These are phyloP conservation scores for Enteromius anoplus DNA, from an alignment of 2,797 vertebrate genomes.

Conservation along the genomic window DNA sequence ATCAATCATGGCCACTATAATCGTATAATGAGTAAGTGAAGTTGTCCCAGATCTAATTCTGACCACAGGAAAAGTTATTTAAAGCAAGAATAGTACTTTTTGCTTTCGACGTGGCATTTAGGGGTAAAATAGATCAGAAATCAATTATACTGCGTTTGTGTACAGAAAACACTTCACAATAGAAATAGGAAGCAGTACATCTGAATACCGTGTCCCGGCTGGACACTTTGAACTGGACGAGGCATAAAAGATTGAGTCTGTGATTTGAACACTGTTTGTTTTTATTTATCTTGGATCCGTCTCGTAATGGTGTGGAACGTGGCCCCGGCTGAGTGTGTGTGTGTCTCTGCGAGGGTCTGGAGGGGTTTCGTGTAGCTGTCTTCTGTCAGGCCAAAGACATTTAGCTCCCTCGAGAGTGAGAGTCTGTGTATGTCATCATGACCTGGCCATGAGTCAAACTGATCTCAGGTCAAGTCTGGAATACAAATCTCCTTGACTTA, in stretches of 20 bases:
- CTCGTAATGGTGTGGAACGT: slow-evolving; percentile 13
- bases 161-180: background rate
- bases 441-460: slow-evolving; percentile 57
- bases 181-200: too few relatives aligned
- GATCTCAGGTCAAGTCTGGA: slow-evolving; percentile 70
- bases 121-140: background rate
- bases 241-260: slow-evolving; percentile 22
- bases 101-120: background rate
- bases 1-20: too few relatives aligned
- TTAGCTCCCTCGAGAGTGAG: slow-evolving; percentile 56
- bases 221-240: background rate
- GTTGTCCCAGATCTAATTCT: too few relatives aligned
- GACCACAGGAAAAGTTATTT: background rate
- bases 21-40: background rate
- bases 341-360: slow-evolving; percentile 41
- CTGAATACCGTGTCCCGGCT: background rate
- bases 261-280: slow-evolving; percentile 37
- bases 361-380: slow-evolving; percentile 59
- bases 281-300: slow-evolving; percentile 36
- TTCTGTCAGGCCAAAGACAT: slow-evolving; percentile 62
- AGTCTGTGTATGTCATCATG: slow-evolving; percentile 77
- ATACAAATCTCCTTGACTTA: slow-evolving; percentile 69
- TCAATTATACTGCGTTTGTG: background rate
- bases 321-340: slow-evolving; percentile 8
- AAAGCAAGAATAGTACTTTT: background rate